A percentile compares a stretch with the other conserved stretches of the same genome.
Conservation (phyloP, 2,888 invertebrate species). For the Micropterix aruncella region DNA sequence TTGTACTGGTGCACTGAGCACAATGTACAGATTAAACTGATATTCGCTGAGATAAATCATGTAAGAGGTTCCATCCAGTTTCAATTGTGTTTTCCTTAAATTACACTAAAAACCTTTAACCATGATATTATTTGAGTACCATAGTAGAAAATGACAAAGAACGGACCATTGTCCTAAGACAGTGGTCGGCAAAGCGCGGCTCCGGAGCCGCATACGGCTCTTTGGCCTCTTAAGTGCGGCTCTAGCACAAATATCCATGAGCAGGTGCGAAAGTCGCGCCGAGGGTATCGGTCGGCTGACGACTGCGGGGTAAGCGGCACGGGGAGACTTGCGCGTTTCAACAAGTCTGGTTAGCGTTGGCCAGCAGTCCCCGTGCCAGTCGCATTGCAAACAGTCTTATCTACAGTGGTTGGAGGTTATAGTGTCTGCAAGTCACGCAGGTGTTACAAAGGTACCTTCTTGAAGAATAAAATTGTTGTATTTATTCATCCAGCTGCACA, state of each 20-base stretch:
- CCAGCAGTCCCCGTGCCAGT: background rate
- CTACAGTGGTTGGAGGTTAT: background rate
- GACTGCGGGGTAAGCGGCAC: background rate
- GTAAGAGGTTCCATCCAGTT: background rate
- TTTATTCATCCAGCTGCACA: background rate
- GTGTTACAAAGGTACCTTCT: background rate
- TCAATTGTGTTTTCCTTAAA: background rate
- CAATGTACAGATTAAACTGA: too few species aligned
- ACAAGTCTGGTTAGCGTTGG: background rate
- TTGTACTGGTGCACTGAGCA: too few species aligned
- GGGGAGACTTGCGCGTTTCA: background rate
- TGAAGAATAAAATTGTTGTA: background rate
- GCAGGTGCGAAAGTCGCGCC: too few species aligned
- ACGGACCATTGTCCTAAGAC: background rate
- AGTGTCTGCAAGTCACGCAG: background rate
- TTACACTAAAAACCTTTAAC: conserved; percentile 1
- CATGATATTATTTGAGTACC: too few species aligned
- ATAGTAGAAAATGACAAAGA: conserved; percentile 1
- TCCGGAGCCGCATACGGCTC: too few species aligned
- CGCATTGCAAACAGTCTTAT: background rate
- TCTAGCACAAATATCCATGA: too few species aligned
- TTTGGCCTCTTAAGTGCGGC: too few species aligned
- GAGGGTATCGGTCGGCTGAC: background rate
- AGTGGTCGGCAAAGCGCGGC: background rate
- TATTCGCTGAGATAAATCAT: too few species aligned